Conservation (phyloP, 1,140 invertebrate species). For the Psix sp. region DNA sequence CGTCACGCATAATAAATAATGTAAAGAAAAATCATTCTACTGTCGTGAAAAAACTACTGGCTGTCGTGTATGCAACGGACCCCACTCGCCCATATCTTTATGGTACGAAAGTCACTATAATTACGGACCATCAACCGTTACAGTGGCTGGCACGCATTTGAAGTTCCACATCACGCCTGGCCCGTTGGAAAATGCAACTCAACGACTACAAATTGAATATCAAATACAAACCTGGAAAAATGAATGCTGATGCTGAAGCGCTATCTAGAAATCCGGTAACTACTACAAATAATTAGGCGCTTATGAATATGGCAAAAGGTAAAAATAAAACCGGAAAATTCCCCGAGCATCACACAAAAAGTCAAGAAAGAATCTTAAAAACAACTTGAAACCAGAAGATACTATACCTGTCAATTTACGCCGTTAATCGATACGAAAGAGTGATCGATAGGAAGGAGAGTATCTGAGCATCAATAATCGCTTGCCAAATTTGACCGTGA, state of each 20-base stretch:
- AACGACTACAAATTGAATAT: conserved; percentile 62
- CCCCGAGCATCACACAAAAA: no score
- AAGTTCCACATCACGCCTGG: conserved; percentile 35
- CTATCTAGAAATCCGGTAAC: conserved; percentile 21
- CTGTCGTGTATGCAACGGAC: conserved; percentile 68
- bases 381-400: no score
- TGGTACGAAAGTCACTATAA: conserved; percentile 26
- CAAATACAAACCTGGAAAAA: conserved; percentile 26
- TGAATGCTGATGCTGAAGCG: conserved; percentile 39
- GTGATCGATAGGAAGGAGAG: no score
- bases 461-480: no score
- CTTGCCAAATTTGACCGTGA: no score
- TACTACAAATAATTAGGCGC: no score
- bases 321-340: no score
- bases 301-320: no score
- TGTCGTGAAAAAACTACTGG: conserved; percentile 66
- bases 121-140: neutral
- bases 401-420: no score
- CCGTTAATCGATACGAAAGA: no score
- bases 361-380: no score
- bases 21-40: conserved; percentile 55
- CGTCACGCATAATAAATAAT: conserved; percentile 34
- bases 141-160: conserved; percentile 38
- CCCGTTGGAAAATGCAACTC: conserved; percentile 39
- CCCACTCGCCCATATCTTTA: conserved; percentile 70